Evolutionary conservation across 2,113 vertebrate species (phyloP), one percentile per base, ranked within the genome.

Genomic region (Sterrhoptilus dennistouni): DNA sequence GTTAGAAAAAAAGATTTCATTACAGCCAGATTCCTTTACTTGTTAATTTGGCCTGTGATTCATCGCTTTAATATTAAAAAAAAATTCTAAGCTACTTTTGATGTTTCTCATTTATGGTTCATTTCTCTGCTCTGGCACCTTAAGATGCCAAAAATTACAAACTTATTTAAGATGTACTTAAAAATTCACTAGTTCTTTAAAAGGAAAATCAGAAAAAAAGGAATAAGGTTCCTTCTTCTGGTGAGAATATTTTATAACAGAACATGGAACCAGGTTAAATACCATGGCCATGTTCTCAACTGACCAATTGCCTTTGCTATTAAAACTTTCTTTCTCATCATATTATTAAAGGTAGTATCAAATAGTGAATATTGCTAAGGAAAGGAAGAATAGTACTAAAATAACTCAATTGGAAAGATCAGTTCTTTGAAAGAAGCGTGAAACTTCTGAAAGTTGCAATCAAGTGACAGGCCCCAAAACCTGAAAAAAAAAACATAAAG

Each of bases 11-110:
- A 97, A 98, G 97, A 98, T 98, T 98, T 98, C 98, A 98, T 98
- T 98, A 98, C 97, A 97, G 97, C 94, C 22, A 2, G 96, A 97
- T 97, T 98, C 97, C 97, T 98, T 98, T 92, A 97, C 98, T 98
- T 98, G 98, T 98, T 98, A 98, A 98, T 98, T 98, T 98, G 98
- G 97, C 87, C 96, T 98, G 93, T 97, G 98, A 98, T 98, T 98
- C 98, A 98, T 98, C 64, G 96, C 91, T 98, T 98, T 98, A 98
- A 98, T 98, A 98, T 98, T 98, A 94, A 98, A 98, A 98, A 95
- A 97, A 98, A 86, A 18, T 63, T 97, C 96, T 90, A 97, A 98
- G 97, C 97, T 98, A 98, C 98, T 98, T 98, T 98, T 98, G 98
- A 98, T 98, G 98, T 98, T 96, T 97, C 98, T 98, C 98, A 98